Evolutionary conservation across 1,140 invertebrate genomes (phyloP).

Genomic region (Trachymyrmex septentrionalis): DNA sequence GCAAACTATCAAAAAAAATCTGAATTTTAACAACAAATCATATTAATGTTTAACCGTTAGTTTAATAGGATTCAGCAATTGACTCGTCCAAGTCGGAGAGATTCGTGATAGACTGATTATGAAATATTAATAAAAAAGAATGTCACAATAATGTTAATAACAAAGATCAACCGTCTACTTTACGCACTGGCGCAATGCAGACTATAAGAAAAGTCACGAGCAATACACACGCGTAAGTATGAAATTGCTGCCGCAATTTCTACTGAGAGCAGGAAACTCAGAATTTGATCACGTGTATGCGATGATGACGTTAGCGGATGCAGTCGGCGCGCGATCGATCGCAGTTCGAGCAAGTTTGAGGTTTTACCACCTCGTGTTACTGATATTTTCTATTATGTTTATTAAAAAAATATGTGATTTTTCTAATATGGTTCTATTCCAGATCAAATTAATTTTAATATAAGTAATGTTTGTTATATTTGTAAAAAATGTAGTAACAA

Average conservation of each 20-base stretch:
- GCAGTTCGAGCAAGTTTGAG: conserved; percentile 63
- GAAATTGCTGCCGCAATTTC: conserved; percentile 51
- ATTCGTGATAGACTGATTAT: neutral
- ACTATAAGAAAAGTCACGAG: neutral
- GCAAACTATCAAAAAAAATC: neutral
- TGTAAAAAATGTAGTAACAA: neutral
- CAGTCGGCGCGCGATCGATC: conserved; percentile 73
- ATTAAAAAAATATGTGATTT: conserved; percentile 27
- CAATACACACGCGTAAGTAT: conserved; percentile 41
- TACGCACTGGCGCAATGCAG: conserved; percentile 56
- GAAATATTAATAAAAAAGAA: neutral
- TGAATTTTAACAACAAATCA: neutral
- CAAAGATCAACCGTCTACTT: conserved; percentile 2
- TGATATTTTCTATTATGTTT: conserved; percentile 54
- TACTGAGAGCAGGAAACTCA: conserved; percentile 30
- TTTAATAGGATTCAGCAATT: neutral
- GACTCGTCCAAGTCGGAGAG: neutral
- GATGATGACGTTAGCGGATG: conserved; percentile 73
- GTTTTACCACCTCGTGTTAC: neutral
- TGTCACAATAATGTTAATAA: neutral
- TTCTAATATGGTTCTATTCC: neutral
- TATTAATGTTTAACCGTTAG: neutral
- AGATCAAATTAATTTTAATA: neutral
- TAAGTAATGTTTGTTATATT: neutral
- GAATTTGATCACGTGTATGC: conserved; percentile 67